phyloP scores from a whole-genome alignment of 37 sponge, comb jelly and placozoan species.

The Petrosia ficiformis region DNA sequence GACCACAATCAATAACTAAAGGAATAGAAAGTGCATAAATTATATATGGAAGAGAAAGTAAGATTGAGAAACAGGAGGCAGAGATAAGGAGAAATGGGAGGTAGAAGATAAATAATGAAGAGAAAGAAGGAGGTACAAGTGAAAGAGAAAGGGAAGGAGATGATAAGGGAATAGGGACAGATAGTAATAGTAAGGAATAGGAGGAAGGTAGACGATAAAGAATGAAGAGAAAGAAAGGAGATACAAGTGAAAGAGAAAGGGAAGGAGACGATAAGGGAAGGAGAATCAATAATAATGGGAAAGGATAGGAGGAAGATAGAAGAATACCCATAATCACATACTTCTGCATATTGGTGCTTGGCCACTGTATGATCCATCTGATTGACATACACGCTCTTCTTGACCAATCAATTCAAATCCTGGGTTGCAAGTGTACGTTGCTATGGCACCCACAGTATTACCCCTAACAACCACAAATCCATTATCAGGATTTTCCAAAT shows the following conservation, averaged over 20 bases:
- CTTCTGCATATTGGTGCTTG: constrained; percentile 33
- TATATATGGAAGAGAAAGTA: not conserved
- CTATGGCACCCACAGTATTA: constrained; percentile 17
- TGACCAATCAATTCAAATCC: constrained; percentile 40
- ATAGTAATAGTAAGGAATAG: no score
- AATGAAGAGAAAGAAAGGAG: no score
- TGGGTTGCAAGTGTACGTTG: constrained; percentile 41
- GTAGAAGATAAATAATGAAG: no score
- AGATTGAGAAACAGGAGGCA: no score
- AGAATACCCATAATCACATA: not conserved
- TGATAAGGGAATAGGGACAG: not conserved
- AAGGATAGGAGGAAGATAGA: not conserved
- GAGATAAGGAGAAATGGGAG: not conserved
- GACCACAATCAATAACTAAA: not conserved
- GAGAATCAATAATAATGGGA: not conserved
- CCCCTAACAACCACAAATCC: constrained; percentile 28
- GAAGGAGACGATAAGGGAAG: not conserved
- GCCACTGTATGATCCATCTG: constrained; percentile 40
- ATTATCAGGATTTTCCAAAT: constrained; percentile 17
- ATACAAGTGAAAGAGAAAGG: not conserved
- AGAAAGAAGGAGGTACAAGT: no score
- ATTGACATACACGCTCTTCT: constrained; percentile 14
- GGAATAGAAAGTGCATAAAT: no score
- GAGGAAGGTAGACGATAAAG: no score
- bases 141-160: not conserved